Evolutionary conservation across 2,113 vertebrate species (phyloP), one percentile per base, ranked within the genome.

Genomic region (Phylloscopus whistleri): DNA sequence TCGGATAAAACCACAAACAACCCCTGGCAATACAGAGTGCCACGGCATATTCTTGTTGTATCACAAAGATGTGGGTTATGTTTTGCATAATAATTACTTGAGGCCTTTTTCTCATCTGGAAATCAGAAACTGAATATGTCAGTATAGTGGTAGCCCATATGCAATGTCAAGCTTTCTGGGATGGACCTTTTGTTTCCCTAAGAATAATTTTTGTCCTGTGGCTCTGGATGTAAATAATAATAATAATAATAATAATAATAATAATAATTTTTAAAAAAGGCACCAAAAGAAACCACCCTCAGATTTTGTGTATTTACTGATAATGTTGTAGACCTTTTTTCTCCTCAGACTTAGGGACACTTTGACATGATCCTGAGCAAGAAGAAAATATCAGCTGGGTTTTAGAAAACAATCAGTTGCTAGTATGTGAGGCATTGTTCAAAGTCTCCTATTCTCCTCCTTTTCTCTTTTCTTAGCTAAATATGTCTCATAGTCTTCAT

Each of bases 1-100:
- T 94, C 94, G 27, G 68, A 89, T 90, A 96, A 94, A 94, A 88
- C 31, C 77, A 87, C 55, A 97, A 95, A 89, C 60, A 91, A 74
- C 70, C 55, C 46, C 23, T 41, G 82, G 84, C 86, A 73, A 21
- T 77, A 64, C 13, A 5, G 17, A 84, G 31, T 92, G 26, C 46
- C 90, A 63, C 20, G 51, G 49, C 49, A 91, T 31, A 93, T 82
- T 87, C 75, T 20, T 10, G 4, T 89, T 95, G 8, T 90, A 95
- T 72, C 80, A 84, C 55, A 52, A 92, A 95, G 37, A 43, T 56
- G 13, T 70, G 41, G 43, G 49, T 41, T 87, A 28, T 68, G 44
- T 94, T 95, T 92, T 93, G 67, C 43, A 62, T 18, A 89, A 58
- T 20, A 75, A 86, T 56, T 80, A 73, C 68, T 86, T 80, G 69